Percentiles rank a stretch among this genome's conserved stretches.
These are phyloP conservation scores for Pampusana beccarii DNA, from an alignment of 2,113 vertebrate genomes.

Conservation along the genomic window DNA sequence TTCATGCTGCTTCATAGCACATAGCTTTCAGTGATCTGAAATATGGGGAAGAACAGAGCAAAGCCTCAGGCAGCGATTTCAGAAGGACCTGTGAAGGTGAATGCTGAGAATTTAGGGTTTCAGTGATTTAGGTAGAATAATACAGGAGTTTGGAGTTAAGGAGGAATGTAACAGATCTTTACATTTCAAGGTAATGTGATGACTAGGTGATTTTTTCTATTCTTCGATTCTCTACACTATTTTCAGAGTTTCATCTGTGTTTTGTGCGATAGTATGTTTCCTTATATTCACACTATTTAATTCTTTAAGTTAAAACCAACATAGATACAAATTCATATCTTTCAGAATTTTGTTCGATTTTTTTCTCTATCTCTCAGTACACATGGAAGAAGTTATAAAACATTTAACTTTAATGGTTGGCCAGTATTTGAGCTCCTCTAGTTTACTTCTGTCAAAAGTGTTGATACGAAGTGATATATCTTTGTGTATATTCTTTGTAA, in stretches of 20 bases:
- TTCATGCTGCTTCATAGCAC: background rate
- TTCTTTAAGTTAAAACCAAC: background rate
- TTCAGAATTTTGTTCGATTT: background rate
- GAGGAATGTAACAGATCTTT: background rate
- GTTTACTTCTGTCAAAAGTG: slow-evolving; percentile 38
- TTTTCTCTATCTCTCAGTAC: background rate
- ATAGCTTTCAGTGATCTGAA: background rate
- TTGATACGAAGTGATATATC: slow-evolving; percentile 21
- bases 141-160: background rate
- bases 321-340: background rate
- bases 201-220: background rate
- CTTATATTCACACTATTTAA: background rate
- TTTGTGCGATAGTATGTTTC: background rate
- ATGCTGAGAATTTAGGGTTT: background rate
- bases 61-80: background rate
- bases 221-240: background rate
- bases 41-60: background rate
- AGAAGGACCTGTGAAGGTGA: background rate
- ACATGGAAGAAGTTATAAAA: background rate
- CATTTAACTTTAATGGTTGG: background rate
- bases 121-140: background rate
- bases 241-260: background rate
- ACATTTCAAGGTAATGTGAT: background rate
- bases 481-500: slow-evolving; percentile 46
- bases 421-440: background rate